Percentiles rank a stretch among this genome's conserved stretches.
These are phyloP conservation scores for Pardosa pseudoannulata DNA, from an alignment of 2,888 invertebrate species.

Conservation along the genomic window DNA sequence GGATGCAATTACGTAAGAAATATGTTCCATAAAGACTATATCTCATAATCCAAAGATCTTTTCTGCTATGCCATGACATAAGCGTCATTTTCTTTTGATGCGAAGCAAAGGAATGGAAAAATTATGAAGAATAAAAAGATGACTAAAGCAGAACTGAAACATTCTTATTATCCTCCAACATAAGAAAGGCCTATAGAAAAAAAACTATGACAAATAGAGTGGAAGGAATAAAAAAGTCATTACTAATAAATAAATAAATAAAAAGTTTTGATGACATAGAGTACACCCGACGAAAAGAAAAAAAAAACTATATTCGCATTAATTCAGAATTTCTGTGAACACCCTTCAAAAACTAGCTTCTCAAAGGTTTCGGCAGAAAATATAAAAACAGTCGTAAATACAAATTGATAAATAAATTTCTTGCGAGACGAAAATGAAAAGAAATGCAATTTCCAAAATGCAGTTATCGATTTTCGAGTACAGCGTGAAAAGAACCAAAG, in stretches of 20 bases:
- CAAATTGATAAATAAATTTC: constrained; percentile 19
- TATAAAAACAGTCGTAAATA: constrained; percentile 18
- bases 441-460: constrained; percentile 12
- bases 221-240: background rate
- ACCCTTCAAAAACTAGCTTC: background rate
- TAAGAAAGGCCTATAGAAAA: no score
- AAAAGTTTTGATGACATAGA: background rate
- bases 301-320: background rate
- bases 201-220: no score
- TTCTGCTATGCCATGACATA: no score
- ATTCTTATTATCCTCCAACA: no score
- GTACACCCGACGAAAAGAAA: background rate
- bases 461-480: constrained; percentile 9
- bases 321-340: background rate
- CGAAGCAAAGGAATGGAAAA: no score
- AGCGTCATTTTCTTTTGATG: no score
- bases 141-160: no score
- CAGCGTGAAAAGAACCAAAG: constrained; percentile 6
- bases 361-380: background rate
- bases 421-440: constrained; percentile 9
- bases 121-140: no score
- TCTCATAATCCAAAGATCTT: no score
- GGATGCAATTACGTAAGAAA: no score
- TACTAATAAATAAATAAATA: background rate
- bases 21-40: no score